Evolutionary conservation across 2,113 vertebrate genomes (phyloP).

Genomic region (Dromiciops gliroides): DNA sequence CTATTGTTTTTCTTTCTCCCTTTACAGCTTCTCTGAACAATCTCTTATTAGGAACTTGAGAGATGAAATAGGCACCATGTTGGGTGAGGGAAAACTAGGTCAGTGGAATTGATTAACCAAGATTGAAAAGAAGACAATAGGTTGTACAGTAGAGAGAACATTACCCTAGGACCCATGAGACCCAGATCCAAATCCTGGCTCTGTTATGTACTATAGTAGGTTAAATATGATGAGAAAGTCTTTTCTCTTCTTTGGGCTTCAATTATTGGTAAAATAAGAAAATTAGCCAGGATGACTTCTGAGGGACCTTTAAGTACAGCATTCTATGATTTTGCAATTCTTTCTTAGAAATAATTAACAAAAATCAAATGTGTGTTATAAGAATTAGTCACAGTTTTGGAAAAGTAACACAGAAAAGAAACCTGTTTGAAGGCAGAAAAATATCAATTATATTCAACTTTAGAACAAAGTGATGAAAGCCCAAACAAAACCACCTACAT

Average conservation of each 20-base stretch:
- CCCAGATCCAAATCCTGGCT: neutral
- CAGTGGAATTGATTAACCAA: conserved; percentile 64
- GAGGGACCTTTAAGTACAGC: neutral
- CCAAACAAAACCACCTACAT: conserved; percentile 54
- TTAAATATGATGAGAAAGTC: neutral
- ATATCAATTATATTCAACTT: conserved; percentile 64
- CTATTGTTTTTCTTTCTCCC: conserved; percentile 22
- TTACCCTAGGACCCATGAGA: neutral
- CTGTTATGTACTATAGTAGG: neutral
- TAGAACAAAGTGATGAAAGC: conserved; percentile 33
- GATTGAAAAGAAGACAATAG: neutral
- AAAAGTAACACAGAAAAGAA: conserved; percentile 51
- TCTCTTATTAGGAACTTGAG: conserved; percentile 47
- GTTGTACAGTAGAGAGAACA: neutral
- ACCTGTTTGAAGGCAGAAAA: conserved; percentile 58
- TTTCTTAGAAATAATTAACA: neutral
- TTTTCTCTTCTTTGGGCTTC: neutral
- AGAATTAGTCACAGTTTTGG: conserved; percentile 49
- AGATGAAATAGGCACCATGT: conserved; percentile 51
- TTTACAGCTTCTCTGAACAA: conserved; percentile 55
- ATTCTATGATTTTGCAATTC: neutral
- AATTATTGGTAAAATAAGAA: neutral
- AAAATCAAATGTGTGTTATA: conserved; percentile 27
- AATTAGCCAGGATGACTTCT: neutral
- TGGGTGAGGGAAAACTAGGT: conserved; percentile 57